Evolutionary conservation across 1,140 invertebrate species (phyloP).

Genomic region (Caenorhabditis brenneri): DNA sequence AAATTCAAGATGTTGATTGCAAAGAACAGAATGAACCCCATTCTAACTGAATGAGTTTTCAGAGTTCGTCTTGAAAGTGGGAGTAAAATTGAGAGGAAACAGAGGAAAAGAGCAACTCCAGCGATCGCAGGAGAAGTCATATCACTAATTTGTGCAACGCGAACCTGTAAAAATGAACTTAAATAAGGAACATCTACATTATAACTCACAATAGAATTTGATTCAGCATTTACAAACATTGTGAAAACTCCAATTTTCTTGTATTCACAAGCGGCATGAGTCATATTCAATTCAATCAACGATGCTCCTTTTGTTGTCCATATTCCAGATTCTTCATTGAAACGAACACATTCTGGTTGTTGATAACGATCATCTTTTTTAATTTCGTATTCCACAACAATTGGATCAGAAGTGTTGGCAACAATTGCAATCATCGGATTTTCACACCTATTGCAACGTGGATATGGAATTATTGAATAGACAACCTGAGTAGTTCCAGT

Average conservation of each 20-base stretch:
- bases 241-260: conserved; percentile 55
- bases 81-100: conserved; percentile 43
- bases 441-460: conserved; percentile 49
- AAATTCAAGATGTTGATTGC: conserved; percentile 39
- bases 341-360: conserved; percentile 62
- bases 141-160: conserved; percentile 24
- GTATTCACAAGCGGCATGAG: conserved; percentile 62
- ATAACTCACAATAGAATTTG: conserved; percentile 54
- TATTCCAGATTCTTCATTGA: conserved; percentile 35
- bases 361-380: conserved; percentile 57
- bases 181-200: background rate
- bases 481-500: conserved; percentile 29
- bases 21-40: conserved; percentile 51
- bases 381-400: conserved; percentile 58
- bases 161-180: conserved; percentile 22
- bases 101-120: conserved; percentile 44
- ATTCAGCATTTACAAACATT: conserved; percentile 54
- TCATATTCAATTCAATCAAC: conserved; percentile 63
- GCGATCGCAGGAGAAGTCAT: conserved; percentile 41
- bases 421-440: conserved; percentile 52
- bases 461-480: conserved; percentile 50
- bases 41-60: conserved; percentile 41
- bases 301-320: conserved; percentile 36
- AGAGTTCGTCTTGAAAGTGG: conserved; percentile 33
- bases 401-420: conserved; percentile 49